Percentiles rank a stretch among this genome's conserved stretches.
phyloP scores from a whole-genome alignment of 2,113 vertebrate genomes.

The Sclerurus mexicanus region DNA sequence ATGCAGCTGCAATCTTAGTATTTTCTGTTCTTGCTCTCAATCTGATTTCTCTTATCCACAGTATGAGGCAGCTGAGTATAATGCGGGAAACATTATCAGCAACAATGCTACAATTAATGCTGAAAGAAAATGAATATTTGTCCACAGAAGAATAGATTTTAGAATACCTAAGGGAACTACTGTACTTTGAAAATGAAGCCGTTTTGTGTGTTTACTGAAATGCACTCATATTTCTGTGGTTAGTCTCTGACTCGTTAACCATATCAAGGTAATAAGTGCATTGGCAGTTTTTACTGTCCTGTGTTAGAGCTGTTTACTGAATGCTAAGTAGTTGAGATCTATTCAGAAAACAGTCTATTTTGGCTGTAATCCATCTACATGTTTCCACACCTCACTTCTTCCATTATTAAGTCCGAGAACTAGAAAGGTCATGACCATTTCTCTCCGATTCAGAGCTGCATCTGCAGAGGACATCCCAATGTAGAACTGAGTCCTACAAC shows the following conservation, averaged over 20 bases:
- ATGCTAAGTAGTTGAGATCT: conserved; percentile 27
- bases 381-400: conserved; percentile 36
- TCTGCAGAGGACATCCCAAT: not conserved
- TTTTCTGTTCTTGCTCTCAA: conserved; percentile 35
- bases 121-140: conserved; percentile 51
- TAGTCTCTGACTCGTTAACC: conserved; percentile 51
- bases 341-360: conserved; percentile 17
- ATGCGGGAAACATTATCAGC: conserved; percentile 47
- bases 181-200: conserved; percentile 41
- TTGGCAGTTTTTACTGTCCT: conserved; percentile 18
- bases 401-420: conserved; percentile 27
- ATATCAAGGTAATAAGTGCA: conserved; percentile 40
- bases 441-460: not conserved
- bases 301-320: conserved; percentile 45
- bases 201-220: conserved; percentile 48
- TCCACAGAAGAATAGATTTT: conserved; percentile 47
- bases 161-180: conserved; percentile 48
- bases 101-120: conserved; percentile 60
- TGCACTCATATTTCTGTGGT: conserved; percentile 33
- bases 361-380: conserved; percentile 15
- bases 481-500: not conserved
- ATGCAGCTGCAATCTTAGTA: conserved; percentile 68
- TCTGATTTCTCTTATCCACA: conserved; percentile 47
- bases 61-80: conserved; percentile 50
- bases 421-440: conserved; percentile 11